Percentiles rank a stretch among this genome's conserved stretches.
Evolutionary conservation across 2,113 vertebrate species (phyloP).

Genomic region (Leptosomus discolor): DNA sequence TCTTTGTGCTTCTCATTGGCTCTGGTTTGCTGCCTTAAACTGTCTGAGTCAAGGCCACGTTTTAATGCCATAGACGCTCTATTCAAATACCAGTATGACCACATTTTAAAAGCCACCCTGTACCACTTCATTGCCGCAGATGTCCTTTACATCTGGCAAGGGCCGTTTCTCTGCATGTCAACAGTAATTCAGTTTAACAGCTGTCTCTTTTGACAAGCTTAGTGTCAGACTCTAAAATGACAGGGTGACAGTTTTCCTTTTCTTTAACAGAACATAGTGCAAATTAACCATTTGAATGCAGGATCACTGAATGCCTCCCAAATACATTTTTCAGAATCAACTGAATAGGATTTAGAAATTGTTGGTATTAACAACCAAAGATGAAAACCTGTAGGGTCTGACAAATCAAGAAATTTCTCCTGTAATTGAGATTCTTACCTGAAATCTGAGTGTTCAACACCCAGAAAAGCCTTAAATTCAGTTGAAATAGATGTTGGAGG

Average conservation of each 20-base stretch:
- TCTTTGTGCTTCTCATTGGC: conserved; percentile 68
- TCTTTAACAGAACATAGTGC: conserved; percentile 69
- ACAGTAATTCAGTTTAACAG: conserved; percentile 85
- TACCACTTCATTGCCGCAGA: conserved; percentile 78
- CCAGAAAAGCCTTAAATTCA: neutral
- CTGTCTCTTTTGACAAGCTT: conserved; percentile 84
- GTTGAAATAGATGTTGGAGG: neutral
- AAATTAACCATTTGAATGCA: conserved; percentile 76
- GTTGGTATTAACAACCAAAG: neutral
- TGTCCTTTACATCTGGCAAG: conserved; percentile 84
- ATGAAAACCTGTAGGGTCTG: neutral
- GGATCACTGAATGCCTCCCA: neutral
- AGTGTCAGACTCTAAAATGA: conserved; percentile 79
- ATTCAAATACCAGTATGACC: conserved; percentile 75
- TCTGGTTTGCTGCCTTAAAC: conserved; percentile 61
- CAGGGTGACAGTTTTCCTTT: conserved; percentile 79
- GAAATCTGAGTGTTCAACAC: neutral
- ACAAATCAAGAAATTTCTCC: neutral
- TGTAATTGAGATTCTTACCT: neutral
- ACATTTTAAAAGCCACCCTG: conserved; percentile 78
- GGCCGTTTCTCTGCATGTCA: conserved; percentile 74
- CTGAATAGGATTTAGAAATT: conserved; percentile 5
- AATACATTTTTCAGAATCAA: neutral
- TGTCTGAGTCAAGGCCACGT: conserved; percentile 66
- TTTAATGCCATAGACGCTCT: conserved; percentile 67